Base-by-base conservation (phyloP, 2,888 invertebrate species). In the Ornithoptera priamus region DNA sequence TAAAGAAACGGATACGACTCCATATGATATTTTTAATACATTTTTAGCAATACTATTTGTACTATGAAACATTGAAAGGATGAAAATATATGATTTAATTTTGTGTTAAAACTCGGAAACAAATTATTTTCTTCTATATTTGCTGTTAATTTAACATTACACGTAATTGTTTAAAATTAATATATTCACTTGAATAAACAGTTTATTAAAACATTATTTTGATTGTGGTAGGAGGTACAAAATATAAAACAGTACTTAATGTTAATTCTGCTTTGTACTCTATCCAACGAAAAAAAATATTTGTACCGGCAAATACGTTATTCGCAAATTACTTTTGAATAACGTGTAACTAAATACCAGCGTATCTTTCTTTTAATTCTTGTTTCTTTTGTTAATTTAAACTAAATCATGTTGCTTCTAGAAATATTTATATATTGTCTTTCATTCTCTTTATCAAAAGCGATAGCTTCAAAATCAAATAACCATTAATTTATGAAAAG, bases 331-430 rank as follows among this genome's bases (percentile, higher is more conserved):
- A 53, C n/a, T 53, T n/a, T n/a, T 53, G 12, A 53, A 18, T 18
- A 6, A 4, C 18, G 0, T 6, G 4, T n/a, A 53, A 53, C 53
- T 53, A 53, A n/a, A 53, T 15, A 18, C 53, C 53, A 12, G 53
- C n/a, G 18, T 53, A 53, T 53, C 6, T n/a, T 53, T 53, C 5
- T 53, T 53, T n/a, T n/a, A 53, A 5, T 53, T n/a, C 5, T 53
- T 46, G 15, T 53, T 53, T 18, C 17, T 17, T 59, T 3, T 30
- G 30, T 30, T 24, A 24, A 4, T 6, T 15, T 24, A 39, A 62
- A 20, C n/a, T 46, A 46, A 68, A 64, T 68, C 68, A 60, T 68
- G 64, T 68, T 66, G 67, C 62, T 39, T 65, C 65, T 59, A 64
- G 61, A 65, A 46, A 46, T 46, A 15, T 46, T 46, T 30, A 30